Percentiles rank a stretch among this genome's conserved stretches.
Evolutionary conservation across 2,113 vertebrate genomes (phyloP).

Genomic region (Pavo muticus): DNA sequence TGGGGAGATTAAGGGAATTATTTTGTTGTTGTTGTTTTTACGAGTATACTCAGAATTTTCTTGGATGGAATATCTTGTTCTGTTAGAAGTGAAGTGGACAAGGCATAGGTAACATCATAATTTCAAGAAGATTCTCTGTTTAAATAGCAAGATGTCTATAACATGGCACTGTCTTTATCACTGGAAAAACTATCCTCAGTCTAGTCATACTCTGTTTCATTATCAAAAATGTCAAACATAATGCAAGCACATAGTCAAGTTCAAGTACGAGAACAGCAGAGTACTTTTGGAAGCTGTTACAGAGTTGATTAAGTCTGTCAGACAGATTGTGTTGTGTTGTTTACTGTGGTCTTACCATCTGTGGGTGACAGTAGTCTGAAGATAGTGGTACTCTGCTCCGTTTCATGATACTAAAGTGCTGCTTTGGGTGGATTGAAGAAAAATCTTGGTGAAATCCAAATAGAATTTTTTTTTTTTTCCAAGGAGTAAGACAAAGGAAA

Average conservation of each 20-base stretch:
- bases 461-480: neutral
- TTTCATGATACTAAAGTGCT: neutral
- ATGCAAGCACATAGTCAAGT: neutral
- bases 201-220: neutral
- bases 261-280: neutral
- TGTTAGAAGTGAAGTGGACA: neutral
- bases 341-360: neutral
- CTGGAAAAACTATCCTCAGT: neutral
- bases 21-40: neutral
- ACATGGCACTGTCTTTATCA: fast-evolving
- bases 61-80: neutral
- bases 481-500: neutral
- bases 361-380: neutral
- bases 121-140: neutral
- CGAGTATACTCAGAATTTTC: neutral
- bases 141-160: neutral
- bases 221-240: neutral
- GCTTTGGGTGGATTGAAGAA: neutral
- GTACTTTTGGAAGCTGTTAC: neutral
- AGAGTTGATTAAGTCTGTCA: neutral
- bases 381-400: neutral
- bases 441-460: neutral
- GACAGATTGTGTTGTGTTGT: neutral
- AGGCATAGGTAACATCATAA: neutral
- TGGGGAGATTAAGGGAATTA: neutral